Evolutionary conservation across 2,113 vertebrate species (phyloP).

Genomic region (Trachemys scripta): DNA sequence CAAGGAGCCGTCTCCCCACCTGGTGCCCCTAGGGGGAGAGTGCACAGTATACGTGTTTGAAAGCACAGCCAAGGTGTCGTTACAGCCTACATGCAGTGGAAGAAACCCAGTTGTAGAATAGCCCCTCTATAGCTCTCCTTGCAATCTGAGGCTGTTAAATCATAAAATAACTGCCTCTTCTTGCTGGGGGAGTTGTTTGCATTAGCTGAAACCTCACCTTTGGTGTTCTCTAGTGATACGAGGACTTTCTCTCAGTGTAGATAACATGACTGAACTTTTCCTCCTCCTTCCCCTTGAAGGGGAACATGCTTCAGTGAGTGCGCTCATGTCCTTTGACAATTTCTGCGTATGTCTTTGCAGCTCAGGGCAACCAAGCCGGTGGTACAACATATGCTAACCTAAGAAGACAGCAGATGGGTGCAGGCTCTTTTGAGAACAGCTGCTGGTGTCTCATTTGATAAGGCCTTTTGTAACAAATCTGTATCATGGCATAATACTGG

Average conservation of each 20-base stretch:
- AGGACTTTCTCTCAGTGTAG: conserved; percentile 11
- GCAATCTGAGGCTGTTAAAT: conserved; percentile 5
- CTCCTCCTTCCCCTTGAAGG: background rate
- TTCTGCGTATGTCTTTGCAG: background rate
- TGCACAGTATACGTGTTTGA: background rate
- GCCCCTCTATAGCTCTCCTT: background rate
- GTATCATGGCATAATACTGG: background rate
- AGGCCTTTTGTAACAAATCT: conserved; percentile 52
- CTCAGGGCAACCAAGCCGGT: background rate
- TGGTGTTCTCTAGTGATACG: background rate
- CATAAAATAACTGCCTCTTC: conserved; percentile 50
- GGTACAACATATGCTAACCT: background rate
- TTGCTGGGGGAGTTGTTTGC: background rate
- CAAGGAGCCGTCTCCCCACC: fast-evolving
- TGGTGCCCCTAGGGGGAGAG: background rate
- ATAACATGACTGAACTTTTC: background rate
- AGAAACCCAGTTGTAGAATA: background rate
- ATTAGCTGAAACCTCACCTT: background rate
- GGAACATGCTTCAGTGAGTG: fast-evolving
- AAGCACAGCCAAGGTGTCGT: background rate
- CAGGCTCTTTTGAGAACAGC: conserved; percentile 46
- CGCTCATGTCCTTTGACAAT: background rate
- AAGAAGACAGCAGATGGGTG: conserved; percentile 55
- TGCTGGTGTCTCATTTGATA: conserved; percentile 52
- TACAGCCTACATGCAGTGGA: background rate